phyloP scores from a whole-genome alignment of 2,888 invertebrate species.

The Lysandra coridon region DNA sequence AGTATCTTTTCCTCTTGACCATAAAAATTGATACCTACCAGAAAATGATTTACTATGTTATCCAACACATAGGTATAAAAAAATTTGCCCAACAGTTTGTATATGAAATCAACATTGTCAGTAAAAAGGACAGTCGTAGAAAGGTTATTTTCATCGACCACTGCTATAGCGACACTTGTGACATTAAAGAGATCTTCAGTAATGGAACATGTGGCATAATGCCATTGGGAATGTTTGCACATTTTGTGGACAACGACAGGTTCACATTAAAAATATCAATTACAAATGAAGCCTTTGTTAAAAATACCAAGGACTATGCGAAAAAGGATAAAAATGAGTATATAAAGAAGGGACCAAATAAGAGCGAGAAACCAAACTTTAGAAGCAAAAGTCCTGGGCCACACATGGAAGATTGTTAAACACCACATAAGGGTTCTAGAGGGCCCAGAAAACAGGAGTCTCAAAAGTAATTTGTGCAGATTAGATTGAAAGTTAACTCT shows the following conservation, averaged over 20 bases:
- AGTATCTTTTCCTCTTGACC: conserved; percentile 62
- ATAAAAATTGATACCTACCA: conserved; percentile 53
- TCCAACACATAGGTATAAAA: conserved; percentile 67
- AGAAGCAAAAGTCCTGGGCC: conserved; percentile 25
- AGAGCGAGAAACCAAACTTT: not conserved
- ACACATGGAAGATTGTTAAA: not conserved
- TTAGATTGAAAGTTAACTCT: not conserved
- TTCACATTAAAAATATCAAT: conserved; percentile 61
- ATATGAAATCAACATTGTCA: conserved; percentile 64
- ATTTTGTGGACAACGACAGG: conserved; percentile 60
- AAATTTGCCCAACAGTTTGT: conserved; percentile 59
- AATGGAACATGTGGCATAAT: conserved; percentile 61
- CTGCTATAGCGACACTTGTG: conserved; percentile 64
- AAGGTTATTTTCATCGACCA: conserved; percentile 63
- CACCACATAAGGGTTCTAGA: conserved; percentile 1
- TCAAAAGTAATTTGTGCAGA: not conserved
- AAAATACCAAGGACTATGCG: conserved; percentile 38
- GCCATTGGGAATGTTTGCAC: conserved; percentile 54
- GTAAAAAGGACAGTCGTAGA: conserved; percentile 58
- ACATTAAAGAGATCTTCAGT: conserved; percentile 63
- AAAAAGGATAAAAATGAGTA: not conserved
- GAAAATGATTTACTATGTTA: conserved; percentile 64
- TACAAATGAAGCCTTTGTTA: conserved; percentile 46
- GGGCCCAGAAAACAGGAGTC: not conserved
- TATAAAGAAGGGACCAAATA: not conserved